Evolutionary conservation across 92 coral and sea anemone genomes (phyloP).

Genomic region (Pocillopora meandrina): DNA sequence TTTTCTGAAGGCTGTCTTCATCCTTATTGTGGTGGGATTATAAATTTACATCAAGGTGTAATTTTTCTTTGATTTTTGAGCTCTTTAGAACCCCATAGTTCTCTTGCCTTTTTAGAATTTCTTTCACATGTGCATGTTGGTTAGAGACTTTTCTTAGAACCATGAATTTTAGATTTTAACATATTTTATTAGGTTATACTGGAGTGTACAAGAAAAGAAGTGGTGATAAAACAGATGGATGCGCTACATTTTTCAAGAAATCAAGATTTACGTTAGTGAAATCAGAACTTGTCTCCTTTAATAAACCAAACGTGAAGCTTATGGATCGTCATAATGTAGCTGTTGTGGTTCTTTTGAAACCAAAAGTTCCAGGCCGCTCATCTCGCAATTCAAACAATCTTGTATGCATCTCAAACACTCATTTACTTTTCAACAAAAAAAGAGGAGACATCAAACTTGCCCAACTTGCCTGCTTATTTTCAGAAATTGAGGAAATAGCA

Average conservation of each 20-base stretch:
- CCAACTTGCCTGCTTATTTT: constrained; percentile 83
- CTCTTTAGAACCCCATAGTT: too few species aligned
- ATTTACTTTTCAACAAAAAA: constrained; percentile 85
- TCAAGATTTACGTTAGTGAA: constrained; percentile 72
- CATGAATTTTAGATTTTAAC: background rate
- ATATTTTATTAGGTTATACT: constrained; percentile 61
- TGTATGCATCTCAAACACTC: constrained; percentile 89
- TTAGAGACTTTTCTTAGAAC: background rate
- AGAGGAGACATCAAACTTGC: constrained; percentile 95
- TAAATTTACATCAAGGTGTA: too few species aligned
- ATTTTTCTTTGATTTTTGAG: too few species aligned
- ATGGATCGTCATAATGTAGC: constrained; percentile 95
- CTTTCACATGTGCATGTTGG: too few species aligned
- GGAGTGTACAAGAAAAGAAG: constrained; percentile 89
- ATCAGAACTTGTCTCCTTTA: constrained; percentile 58
- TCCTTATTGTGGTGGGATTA: too few species aligned
- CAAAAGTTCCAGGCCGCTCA: constrained; percentile 41
- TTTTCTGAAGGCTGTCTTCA: too few species aligned
- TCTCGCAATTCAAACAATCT: constrained; percentile 30
- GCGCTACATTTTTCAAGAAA: constrained; percentile 85
- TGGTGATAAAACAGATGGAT: constrained; percentile 90
- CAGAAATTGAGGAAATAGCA: constrained; percentile 79
- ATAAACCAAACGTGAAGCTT: constrained; percentile 60
- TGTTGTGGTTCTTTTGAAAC: constrained; percentile 63
- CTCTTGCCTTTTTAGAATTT: too few species aligned